Evolutionary conservation across 2,797 vertebrate species (phyloP).

Genomic region (Chaenodraco wilsoni): DNA sequence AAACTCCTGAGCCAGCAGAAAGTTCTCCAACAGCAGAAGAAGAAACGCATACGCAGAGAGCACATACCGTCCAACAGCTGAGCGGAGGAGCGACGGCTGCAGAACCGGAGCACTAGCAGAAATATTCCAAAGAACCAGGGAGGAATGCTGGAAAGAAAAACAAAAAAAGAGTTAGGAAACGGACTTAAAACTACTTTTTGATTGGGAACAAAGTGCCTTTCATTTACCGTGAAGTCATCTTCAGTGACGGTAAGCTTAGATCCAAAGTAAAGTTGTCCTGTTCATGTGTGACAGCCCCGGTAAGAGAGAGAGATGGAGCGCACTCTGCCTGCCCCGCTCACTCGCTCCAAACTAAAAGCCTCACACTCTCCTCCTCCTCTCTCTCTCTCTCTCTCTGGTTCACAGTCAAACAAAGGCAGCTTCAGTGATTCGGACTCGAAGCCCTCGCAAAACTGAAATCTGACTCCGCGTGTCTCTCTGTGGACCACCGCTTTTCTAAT

Average conservation of each 20-base stretch:
- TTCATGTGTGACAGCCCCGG: conserved; percentile 60
- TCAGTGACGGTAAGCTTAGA: conserved; percentile 57
- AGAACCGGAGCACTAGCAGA: conserved; percentile 65
- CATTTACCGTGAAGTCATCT: conserved; percentile 79
- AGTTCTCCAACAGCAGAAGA: conserved; percentile 22
- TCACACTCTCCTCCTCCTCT: conserved; percentile 39
- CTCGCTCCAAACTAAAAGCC: conserved; percentile 62
- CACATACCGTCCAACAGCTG: conserved; percentile 81
- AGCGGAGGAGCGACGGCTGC: conserved; percentile 65
- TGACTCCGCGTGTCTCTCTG: conserved; percentile 82
- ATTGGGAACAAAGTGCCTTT: conserved; percentile 28
- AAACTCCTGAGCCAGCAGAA: conserved; percentile 52
- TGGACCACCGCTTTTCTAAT: conserved; percentile 75
- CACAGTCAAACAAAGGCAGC: conserved; percentile 90
- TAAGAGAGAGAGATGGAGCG: conserved; percentile 70
- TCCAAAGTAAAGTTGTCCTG: conserved; percentile 57
- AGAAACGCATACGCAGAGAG: conserved; percentile 1
- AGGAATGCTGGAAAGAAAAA: conserved; percentile 67
- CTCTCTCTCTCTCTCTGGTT: conserved; percentile 61
- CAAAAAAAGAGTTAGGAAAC: conserved; percentile 46
- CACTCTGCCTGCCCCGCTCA: conserved; percentile 64
- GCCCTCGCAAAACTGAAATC: conserved; percentile 86
- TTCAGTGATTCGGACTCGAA: conserved; percentile 85
- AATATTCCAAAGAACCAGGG: conserved; percentile 77
- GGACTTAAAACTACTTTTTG: background rate